Conservation (phyloP, 2,888 invertebrate genomes). For the Anaspis maculata region DNA sequence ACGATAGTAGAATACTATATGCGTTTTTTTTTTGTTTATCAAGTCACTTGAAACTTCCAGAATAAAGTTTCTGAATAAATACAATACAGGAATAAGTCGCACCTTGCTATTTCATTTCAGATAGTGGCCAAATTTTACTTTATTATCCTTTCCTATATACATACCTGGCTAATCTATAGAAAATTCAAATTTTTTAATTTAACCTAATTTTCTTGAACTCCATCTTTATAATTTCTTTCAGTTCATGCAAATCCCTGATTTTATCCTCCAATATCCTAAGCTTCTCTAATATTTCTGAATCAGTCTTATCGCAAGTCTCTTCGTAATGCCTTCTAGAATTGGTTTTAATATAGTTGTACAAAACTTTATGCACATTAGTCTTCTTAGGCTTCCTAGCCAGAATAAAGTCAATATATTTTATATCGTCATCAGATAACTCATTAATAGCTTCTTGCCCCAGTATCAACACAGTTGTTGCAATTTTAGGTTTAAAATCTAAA, state of each 20-base stretch:
- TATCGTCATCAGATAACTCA: slow-evolving; percentile 1
- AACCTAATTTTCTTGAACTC: not conserved
- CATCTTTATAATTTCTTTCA: not conserved
- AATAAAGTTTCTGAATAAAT: too few relatives aligned
- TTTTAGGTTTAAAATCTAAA: not conserved
- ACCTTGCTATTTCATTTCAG: too few relatives aligned
- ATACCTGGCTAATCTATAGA: too few relatives aligned
- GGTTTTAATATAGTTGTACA: slow-evolving; percentile 1
- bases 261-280: not conserved
- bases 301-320: not conserved
- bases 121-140: too few relatives aligned
- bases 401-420: slow-evolving; percentile 3
- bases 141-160: too few relatives aligned
- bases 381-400: not conserved
- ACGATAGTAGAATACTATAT: too few relatives aligned
- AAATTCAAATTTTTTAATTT: not conserved
- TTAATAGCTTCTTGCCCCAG: not conserved
- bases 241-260: not conserved
- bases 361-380: not conserved
- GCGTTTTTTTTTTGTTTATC: too few relatives aligned
- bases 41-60: too few relatives aligned
- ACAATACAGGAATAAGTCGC: too few relatives aligned
- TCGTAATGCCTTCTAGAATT: slow-evolving; percentile 1
- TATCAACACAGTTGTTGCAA: not conserved
- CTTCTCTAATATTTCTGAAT: not conserved